Percentiles rank a stretch among this genome's conserved stretches.
Evolutionary conservation across 2,113 vertebrate species (phyloP).

Genomic region (Connochaetes taurinus): DNA sequence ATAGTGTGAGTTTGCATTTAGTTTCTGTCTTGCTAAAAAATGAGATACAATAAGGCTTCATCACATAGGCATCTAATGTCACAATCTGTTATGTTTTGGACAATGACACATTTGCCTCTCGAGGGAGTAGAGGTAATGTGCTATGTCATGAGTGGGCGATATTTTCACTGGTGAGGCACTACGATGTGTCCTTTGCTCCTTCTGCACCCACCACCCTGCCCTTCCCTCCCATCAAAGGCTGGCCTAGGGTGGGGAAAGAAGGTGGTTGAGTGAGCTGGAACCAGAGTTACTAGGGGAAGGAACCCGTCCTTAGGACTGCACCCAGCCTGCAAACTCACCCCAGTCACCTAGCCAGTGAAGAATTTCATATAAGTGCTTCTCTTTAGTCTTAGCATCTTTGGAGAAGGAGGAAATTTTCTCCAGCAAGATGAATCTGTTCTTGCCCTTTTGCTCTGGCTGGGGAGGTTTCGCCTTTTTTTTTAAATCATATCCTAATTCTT

Average conservation of each 20-base stretch:
- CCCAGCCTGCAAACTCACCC: conserved; percentile 53
- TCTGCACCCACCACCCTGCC: rapidly evolving
- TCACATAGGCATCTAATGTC: not conserved
- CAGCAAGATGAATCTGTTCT: conserved; percentile 62
- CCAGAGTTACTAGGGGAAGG: not conserved
- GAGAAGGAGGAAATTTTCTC: conserved; percentile 68
- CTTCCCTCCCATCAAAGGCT: not conserved
- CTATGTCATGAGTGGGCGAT: not conserved
- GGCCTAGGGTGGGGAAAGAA: not conserved
- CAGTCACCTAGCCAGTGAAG: conserved; percentile 58
- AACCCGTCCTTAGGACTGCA: not conserved
- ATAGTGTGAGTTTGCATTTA: not conserved
- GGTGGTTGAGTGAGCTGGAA: not conserved
- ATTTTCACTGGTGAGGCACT: not conserved
- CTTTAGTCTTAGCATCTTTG: conserved; percentile 56
- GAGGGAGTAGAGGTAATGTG: not conserved
- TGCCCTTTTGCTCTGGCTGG: conserved; percentile 34
- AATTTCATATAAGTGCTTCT: conserved; percentile 59
- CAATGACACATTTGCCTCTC: not conserved
- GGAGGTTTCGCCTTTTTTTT: conserved; percentile 50
- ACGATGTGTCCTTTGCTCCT: not conserved
- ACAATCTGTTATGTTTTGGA: not conserved
- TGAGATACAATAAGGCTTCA: not conserved
- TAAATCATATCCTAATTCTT: conserved; percentile 60
- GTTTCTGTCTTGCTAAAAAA: not conserved